Percentiles rank a stretch among this genome's conserved stretches.
These are phyloP conservation scores for Phyllostomus hastatus DNA, from an alignment of 2,113 vertebrate genomes.

Conservation along the genomic window DNA sequence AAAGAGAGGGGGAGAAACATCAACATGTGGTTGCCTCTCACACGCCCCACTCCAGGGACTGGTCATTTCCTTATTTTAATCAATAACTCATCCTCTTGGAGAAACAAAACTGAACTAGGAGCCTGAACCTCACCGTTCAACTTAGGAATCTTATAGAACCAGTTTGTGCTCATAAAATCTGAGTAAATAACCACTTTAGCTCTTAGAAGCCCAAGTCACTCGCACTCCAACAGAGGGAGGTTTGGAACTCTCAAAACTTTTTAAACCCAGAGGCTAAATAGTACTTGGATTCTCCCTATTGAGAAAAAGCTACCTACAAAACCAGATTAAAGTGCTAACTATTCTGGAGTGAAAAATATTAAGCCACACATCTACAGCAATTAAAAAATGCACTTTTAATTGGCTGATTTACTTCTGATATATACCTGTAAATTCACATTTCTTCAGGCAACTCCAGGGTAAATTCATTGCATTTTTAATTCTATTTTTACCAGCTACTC, in stretches of 20 bases:
- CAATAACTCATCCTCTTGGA: background rate
- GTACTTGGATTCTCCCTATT: background rate
- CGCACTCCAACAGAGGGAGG: no score
- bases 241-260: background rate
- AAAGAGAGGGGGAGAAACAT: no score
- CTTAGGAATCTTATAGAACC: conserved; percentile 7
- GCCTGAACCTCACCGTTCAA: background rate
- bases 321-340: background rate
- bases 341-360: background rate
- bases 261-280: background rate
- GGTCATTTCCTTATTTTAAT: background rate
- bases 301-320: background rate
- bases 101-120: background rate
- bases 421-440: background rate
- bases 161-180: background rate
- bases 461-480: background rate
- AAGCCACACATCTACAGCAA: background rate
- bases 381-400: background rate
- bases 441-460: background rate
- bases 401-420: background rate
- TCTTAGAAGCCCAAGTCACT: background rate
- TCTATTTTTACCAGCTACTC: background rate
- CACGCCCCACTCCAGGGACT: no score
- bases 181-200: background rate
- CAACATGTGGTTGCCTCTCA: no score